These are phyloP conservation scores for Falco cherrug DNA, from an alignment of 2,797 vertebrate genomes.

Conservation along the genomic window DNA sequence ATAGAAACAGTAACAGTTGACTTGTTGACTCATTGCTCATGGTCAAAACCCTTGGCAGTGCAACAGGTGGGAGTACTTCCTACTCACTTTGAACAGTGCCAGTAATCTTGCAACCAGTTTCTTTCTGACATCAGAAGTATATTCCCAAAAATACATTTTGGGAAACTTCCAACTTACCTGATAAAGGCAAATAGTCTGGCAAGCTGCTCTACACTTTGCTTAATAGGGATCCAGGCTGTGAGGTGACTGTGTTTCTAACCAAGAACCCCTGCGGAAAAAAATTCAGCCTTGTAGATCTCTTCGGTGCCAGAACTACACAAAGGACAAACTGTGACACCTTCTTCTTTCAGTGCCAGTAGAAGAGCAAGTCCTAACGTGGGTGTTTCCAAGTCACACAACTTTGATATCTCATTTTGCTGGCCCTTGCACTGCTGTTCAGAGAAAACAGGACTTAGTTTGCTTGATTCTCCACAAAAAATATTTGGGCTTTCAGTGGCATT, in stretches of 20 bases:
- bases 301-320: background rate
- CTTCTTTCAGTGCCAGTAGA: background rate
- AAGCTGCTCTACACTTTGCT: background rate
- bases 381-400: background rate
- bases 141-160: conserved; percentile 48
- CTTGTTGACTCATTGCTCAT: conserved; percentile 41
- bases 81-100: conserved; percentile 12
- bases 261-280: background rate
- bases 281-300: background rate
- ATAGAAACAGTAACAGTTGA: conserved; percentile 39
- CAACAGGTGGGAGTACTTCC: conserved; percentile 29
- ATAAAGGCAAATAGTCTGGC: conserved; percentile 23
- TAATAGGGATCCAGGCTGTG: background rate
- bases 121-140: background rate
- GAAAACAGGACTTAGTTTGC: background rate
- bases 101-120: conserved; percentile 26
- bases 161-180: conserved; percentile 7
- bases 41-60: conserved; percentile 25
- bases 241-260: background rate
- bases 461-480: background rate
- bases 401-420: background rate
- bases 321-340: background rate
- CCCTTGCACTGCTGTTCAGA: background rate
- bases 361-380: background rate
- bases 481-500: background rate